Percentiles rank a stretch among this genome's conserved stretches.
Conservation (phyloP, 1,140 invertebrate genomes). For the Euwallacea fornicatus region DNA sequence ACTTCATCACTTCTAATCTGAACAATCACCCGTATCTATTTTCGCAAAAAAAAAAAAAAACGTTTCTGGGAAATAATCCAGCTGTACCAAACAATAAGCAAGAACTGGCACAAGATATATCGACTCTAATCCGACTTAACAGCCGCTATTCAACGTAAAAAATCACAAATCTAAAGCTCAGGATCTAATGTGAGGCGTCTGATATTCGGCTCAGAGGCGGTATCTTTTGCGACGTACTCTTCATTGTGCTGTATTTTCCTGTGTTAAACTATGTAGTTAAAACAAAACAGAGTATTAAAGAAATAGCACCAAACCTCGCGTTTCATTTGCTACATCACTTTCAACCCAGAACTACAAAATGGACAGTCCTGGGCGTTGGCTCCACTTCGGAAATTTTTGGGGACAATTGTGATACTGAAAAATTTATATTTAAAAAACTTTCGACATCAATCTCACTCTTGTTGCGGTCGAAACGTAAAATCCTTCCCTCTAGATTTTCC, state of each 20-base stretch:
- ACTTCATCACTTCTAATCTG: not conserved
- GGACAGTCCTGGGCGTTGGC: too few species aligned
- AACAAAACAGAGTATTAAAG: constrained; percentile 27
- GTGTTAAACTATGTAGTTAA: constrained; percentile 34
- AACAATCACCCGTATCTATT: constrained; percentile 4
- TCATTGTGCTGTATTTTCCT: constrained; percentile 36
- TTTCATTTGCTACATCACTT: too few species aligned
- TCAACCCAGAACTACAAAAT: too few species aligned
- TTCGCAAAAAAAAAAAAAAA: constrained; percentile 4
- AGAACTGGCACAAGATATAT: constrained; percentile 9
- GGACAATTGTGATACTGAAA: too few species aligned
- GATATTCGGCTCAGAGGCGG: not conserved
- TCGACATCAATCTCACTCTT: too few species aligned
- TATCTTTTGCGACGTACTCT: constrained; percentile 3
- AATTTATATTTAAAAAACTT: too few species aligned
- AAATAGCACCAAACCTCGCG: not conserved
- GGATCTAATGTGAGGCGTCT: constrained; percentile 22
- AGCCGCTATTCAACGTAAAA: constrained; percentile 23
- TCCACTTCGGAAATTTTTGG: too few species aligned
- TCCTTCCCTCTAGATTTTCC: too few species aligned
- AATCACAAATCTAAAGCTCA: constrained; percentile 24
- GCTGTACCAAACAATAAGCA: not conserved
- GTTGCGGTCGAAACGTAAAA: too few species aligned
- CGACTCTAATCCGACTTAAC: not conserved
- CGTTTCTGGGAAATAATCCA: constrained; percentile 1